phyloP scores from a whole-genome alignment of 2,113 vertebrate species.

The Gulo gulo region DNA sequence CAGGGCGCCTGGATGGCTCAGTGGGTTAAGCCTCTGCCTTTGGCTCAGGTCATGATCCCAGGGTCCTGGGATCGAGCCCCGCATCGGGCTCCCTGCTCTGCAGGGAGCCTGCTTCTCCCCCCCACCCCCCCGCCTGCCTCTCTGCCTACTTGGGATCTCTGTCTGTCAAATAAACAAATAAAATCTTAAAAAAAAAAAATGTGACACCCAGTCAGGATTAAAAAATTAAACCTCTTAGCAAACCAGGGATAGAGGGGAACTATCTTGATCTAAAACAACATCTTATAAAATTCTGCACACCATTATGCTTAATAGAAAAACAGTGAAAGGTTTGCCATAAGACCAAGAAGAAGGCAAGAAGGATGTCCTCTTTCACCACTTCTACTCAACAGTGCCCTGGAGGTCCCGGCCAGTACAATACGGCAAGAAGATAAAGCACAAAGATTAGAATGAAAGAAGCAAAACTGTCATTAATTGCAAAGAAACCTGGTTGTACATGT shows the following conservation, averaged over 20 bases:
- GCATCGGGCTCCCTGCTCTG: too few relatives aligned
- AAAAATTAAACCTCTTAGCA: not conserved
- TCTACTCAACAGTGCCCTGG: not conserved
- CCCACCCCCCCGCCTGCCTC: too few relatives aligned
- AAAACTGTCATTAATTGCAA: not conserved
- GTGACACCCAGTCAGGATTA: too few relatives aligned
- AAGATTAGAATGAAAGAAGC: not conserved
- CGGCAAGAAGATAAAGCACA: not conserved
- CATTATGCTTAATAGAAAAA: not conserved
- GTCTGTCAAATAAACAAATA: too few relatives aligned
- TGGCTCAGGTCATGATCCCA: too few relatives aligned
- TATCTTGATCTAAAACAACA: not conserved
- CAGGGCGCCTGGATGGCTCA: too few relatives aligned
- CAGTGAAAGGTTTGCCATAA: not conserved
- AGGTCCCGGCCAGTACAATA: not conserved
- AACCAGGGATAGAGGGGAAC: not conserved
- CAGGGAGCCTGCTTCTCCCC: too few relatives aligned
- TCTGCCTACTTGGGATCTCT: too few relatives aligned
- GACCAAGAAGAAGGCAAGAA: not conserved
- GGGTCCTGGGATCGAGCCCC: too few relatives aligned
- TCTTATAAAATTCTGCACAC: not conserved
- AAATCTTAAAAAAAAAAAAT: too few relatives aligned
- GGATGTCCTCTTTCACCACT: not conserved
- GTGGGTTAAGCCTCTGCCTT: too few relatives aligned
- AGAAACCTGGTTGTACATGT: not conserved